Evolutionary conservation across 2,888 invertebrate species (phyloP).

Genomic region (Trilocha varians): DNA sequence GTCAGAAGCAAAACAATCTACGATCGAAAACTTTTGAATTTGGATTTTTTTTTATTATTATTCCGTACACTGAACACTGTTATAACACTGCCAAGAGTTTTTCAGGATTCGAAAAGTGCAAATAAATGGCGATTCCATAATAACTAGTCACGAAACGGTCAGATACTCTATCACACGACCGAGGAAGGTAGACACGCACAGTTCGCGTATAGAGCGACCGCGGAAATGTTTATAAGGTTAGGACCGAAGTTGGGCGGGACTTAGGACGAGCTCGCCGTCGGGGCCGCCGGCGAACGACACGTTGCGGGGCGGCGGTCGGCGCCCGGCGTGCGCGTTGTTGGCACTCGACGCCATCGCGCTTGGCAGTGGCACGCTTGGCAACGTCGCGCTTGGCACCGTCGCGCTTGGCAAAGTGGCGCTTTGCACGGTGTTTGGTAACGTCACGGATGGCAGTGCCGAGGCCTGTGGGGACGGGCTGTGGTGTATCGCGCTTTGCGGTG

Average conservation of each 20-base stretch:
- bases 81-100: too few species aligned
- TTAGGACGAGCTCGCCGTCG: constrained; percentile 75
- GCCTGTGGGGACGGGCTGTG: constrained; percentile 15
- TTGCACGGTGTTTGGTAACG: constrained; percentile 9
- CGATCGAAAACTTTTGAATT: constrained; percentile 8
- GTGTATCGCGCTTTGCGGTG: constrained; percentile 29
- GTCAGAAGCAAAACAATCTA: constrained; percentile 14
- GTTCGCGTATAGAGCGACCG: constrained; percentile 33
- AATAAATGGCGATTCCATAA: constrained; percentile 46
- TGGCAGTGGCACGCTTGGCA: constrained; percentile 12
- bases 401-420: constrained; percentile 7
- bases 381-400: constrained; percentile 10
- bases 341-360: constrained; percentile 10
- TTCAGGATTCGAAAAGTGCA: constrained; percentile 67
- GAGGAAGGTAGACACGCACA: constrained; percentile 29
- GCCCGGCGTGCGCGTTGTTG: constrained; percentile 20
- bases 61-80: not conserved
- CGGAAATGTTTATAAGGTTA: constrained; percentile 49
- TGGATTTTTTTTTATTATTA: not conserved
- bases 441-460: constrained; percentile 11
- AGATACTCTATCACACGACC: constrained; percentile 44
- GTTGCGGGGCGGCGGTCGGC: constrained; percentile 53
- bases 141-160: constrained; percentile 29
- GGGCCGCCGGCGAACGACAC: constrained; percentile 65
- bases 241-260: constrained; percentile 76